These are phyloP conservation scores for Wasmannia auropunctata DNA, from an alignment of 1,140 invertebrate genomes.

Conservation along the genomic window DNA sequence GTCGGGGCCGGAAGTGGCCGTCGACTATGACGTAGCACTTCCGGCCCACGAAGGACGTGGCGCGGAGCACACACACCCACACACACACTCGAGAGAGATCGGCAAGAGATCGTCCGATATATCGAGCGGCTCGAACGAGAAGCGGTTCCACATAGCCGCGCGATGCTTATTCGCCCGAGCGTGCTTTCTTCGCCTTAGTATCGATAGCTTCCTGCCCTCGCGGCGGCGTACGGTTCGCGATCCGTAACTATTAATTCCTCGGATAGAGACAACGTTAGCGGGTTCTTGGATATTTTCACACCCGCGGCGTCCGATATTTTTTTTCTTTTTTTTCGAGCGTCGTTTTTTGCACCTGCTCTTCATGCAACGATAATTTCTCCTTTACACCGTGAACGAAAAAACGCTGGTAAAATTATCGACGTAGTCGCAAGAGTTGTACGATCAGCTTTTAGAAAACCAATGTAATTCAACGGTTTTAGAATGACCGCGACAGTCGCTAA, in stretches of 20 bases:
- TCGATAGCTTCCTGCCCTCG: constrained; percentile 50
- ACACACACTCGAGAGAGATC: constrained; percentile 60
- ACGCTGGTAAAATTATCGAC: background rate
- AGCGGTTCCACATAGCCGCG: background rate
- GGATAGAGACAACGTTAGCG: constrained; percentile 41
- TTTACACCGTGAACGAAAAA: background rate
- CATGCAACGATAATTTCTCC: constrained; percentile 48
- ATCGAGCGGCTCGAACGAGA: constrained; percentile 29
- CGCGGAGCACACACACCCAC: no score
- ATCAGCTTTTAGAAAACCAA: constrained; percentile 22
- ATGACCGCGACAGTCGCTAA: background rate
- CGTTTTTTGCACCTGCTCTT: constrained; percentile 14
- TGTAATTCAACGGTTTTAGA: background rate
- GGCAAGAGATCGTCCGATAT: constrained; percentile 10
- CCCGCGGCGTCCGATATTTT: background rate
- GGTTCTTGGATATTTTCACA: constrained; percentile 14
- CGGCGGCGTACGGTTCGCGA: background rate
- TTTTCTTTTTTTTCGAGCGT: background rate
- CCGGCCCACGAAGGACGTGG: constrained; percentile 68
- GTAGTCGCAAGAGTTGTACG: background rate
- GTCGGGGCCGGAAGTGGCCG: constrained; percentile 72
- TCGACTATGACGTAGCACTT: constrained; percentile 78
- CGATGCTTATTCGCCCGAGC: constrained; percentile 20
- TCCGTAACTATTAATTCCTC: constrained; percentile 34
- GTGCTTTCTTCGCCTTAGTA: constrained; percentile 28